Evolutionary conservation across 2,113 vertebrate genomes (phyloP), one percentile per base, ranked within the genome.

Genomic region (Cephalopholis sonnerati): DNA sequence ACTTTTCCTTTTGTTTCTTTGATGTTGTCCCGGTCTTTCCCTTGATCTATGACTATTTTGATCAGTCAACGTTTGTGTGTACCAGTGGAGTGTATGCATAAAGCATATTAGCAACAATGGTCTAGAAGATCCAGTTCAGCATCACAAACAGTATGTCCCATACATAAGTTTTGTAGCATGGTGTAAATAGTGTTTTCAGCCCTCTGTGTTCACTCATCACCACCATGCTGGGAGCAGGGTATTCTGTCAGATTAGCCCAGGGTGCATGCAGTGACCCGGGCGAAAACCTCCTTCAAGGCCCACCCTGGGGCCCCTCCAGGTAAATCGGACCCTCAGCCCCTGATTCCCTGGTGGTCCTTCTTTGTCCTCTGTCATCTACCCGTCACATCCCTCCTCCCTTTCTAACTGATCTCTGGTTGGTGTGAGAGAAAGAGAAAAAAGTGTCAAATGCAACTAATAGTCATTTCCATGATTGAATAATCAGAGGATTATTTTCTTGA

Each of bases 321-420:
- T 92, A 83, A 77, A 79, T 64, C 1, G 17, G 78, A 76, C 53
- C 57, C 48, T n/a, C 22, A 36, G 51, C 32, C 18, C 12, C 67
- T 72, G 46, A 82, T 81, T 91, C 74, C 91, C 54, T 24, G 89
- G 88, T 94, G 91, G 93, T 93, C 89, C 87, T 76, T 65, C 77
- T 91, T 92, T 91, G 81, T 94, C 59, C 55, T 80, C 62, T 86
- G 48, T 81, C 79, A 85, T 87, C 58, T 81, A 59, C 54, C 81
- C 59, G 15, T 87, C 78, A 20, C 69, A 51, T 73, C 48, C 53
- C 71, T 65, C 62, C 32, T 57, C 15, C 54, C 54, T 66, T 51
- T 24, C 48, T 3, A 48, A 36, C 55, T 44, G 29, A 59, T 68
- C 27, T 67, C 22, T 46, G 20, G 13, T 82, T n/a, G 18, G 20